A percentile compares a stretch with the other conserved stretches of the same genome.
phyloP scores from a whole-genome alignment of 2,113 vertebrate species.

The Pseudorhombus dupliciocellatus region DNA sequence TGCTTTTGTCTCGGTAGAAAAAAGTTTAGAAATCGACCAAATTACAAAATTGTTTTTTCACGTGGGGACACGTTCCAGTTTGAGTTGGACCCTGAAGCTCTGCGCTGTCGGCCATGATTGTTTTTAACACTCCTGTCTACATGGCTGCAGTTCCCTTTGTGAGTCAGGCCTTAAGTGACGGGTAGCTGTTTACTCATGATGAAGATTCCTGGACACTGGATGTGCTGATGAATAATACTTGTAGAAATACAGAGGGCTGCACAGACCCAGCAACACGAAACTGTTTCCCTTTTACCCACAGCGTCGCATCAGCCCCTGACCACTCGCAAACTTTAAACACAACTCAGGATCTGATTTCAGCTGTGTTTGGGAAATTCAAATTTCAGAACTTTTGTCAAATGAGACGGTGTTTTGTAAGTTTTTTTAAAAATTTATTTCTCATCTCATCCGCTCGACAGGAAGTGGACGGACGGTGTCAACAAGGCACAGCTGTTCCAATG shows the following conservation, averaged over 20 bases:
- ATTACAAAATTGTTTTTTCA: neutral
- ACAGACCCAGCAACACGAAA: neutral
- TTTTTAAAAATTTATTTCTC: too few species aligned
- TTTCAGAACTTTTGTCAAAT: constrained; percentile 14
- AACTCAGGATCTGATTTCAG: neutral
- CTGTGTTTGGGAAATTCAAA: neutral
- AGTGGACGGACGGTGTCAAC: constrained; percentile 24
- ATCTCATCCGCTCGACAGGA: too few species aligned
- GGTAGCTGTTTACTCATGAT: too few species aligned
- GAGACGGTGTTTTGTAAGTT: too few species aligned
- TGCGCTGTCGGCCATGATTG: too few species aligned
- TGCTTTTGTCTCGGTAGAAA: neutral
- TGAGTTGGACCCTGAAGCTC: neutral
- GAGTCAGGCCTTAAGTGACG: too few species aligned
- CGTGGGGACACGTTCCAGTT: constrained; percentile 6
- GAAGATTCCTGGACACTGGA: too few species aligned
- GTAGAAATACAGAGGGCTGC: neutral
- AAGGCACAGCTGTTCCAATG: constrained; percentile 65
- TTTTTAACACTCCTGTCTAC: neutral
- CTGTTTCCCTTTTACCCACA: neutral
- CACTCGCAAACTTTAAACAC: neutral
- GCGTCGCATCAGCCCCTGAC: constrained; percentile 1
- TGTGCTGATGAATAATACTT: neutral
- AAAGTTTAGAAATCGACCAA: constrained; percentile 15
- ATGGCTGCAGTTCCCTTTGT: too few species aligned